phyloP scores from a whole-genome alignment of 2,888 invertebrate species.

The Athrips mouffetella region DNA sequence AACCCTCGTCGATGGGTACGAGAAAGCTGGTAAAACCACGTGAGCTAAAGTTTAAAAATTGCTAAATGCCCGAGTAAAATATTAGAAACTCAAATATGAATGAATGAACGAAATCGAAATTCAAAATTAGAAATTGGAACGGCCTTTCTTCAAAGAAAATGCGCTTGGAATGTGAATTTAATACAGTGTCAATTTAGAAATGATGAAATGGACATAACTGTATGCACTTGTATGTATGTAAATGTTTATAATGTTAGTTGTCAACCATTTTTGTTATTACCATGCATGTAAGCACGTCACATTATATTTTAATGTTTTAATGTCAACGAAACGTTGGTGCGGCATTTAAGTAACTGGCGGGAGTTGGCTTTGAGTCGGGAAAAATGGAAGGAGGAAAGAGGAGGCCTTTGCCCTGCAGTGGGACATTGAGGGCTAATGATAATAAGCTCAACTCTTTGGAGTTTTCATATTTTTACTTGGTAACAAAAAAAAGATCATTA shows the following conservation, averaged over 20 bases:
- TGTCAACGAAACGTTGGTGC: no score
- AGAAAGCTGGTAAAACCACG: conserved; percentile 66
- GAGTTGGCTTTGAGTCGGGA: no score
- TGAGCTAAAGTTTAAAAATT: conserved; percentile 35
- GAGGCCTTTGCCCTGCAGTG: no score
- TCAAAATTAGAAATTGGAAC: conserved; percentile 18
- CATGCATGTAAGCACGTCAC: conserved; percentile 31
- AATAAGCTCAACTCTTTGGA: no score
- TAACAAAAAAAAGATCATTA: no score
- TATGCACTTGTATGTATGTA: conserved; percentile 19
- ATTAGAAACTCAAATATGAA: conserved; percentile 10
- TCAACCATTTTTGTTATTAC: conserved; percentile 23
- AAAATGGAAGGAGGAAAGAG: no score
- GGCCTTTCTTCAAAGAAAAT: conserved; percentile 23
- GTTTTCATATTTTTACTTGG: no score
- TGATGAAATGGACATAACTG: conserved; percentile 8
- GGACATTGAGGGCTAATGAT: no score
- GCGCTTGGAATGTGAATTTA: conserved; percentile 21
- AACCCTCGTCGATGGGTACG: conserved; percentile 89
- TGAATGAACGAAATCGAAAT: conserved; percentile 6
- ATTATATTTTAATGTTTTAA: conserved; percentile 12
- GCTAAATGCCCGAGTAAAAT: neutral
- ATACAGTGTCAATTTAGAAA: conserved; percentile 18
- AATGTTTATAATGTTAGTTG: conserved; percentile 47
- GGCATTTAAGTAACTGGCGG: no score